A percentile compares a stretch with the other conserved stretches of the same genome.
Conservation (phyloP, 2,113 vertebrate genomes). For the Litocranius walleri region DNA sequence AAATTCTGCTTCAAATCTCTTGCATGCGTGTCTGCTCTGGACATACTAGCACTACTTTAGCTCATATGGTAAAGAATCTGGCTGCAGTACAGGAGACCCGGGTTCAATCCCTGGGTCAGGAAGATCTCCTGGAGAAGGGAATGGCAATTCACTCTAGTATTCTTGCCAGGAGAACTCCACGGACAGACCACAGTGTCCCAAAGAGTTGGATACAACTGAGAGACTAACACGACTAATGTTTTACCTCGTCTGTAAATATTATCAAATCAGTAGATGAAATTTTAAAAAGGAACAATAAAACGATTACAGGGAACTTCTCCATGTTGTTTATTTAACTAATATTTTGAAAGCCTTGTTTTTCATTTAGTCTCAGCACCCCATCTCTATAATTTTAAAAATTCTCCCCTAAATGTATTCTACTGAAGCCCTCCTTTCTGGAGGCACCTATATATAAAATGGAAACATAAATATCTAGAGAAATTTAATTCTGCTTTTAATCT, state of each 20-base stretch:
- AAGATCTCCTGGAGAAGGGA: neutral
- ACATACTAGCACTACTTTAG: neutral
- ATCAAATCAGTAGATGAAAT: neutral
- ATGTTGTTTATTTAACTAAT: neutral
- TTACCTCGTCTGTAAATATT: neutral
- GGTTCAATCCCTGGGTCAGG: neutral
- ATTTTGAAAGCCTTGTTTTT: neutral
- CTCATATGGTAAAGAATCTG: neutral
- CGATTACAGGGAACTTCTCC: neutral
- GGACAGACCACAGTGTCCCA: neutral
- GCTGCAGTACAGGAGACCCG: neutral
- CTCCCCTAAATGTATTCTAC: neutral
- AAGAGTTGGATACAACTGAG: neutral
- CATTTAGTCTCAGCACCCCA: neutral
- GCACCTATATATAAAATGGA: neutral
- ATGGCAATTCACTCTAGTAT: neutral
- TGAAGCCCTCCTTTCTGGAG: neutral
- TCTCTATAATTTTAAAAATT: neutral
- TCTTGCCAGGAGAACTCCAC: neutral
- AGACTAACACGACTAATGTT: fast-evolving
- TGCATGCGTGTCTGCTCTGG: neutral
- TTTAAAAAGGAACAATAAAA: neutral
- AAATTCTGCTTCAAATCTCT: neutral
- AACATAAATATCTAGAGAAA: neutral
- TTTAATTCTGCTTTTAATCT: neutral